Evolutionary conservation across 2,797 vertebrate genomes (phyloP).

Genomic region (Chaetophractus vellerosus): DNA sequence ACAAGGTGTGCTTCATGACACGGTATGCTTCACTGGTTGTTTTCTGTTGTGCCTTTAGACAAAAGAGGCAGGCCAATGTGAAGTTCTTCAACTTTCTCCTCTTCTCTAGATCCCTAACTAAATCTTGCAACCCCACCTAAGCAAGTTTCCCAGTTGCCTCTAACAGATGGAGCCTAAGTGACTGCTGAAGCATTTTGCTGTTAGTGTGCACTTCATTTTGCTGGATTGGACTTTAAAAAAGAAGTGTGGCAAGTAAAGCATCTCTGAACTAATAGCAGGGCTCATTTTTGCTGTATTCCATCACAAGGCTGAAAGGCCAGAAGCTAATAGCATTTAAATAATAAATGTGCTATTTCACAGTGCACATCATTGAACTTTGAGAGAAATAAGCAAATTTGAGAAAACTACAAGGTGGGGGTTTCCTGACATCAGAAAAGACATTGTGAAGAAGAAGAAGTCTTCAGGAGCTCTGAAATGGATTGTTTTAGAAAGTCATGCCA

Average conservation of each 20-base stretch:
- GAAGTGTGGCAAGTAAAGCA: neutral
- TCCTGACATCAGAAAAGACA: constrained; percentile 74
- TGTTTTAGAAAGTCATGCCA: neutral
- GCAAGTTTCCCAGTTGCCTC: neutral
- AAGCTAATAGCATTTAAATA: constrained; percentile 81
- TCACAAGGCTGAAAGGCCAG: constrained; percentile 56
- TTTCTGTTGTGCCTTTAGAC: neutral
- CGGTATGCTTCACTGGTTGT: neutral
- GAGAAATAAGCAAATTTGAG: constrained; percentile 81
- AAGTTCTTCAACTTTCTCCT: neutral
- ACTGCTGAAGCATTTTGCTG: neutral
- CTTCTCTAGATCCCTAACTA: neutral
- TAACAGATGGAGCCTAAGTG: neutral
- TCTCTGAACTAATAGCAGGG: neutral
- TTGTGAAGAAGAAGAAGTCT: constrained; percentile 66
- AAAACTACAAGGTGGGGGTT: constrained; percentile 78
- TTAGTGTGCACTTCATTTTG: neutral
- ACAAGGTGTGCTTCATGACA: neutral
- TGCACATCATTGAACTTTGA: constrained; percentile 73
- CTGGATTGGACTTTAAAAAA: constrained; percentile 28
- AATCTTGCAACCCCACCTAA: constrained; percentile 48
- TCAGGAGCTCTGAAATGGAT: constrained; percentile 49
- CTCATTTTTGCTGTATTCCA: neutral
- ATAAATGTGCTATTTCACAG: constrained; percentile 84
- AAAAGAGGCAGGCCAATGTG: neutral